phyloP scores from a whole-genome alignment of 2,888 invertebrate genomes.

The Charanyca ferruginea region DNA sequence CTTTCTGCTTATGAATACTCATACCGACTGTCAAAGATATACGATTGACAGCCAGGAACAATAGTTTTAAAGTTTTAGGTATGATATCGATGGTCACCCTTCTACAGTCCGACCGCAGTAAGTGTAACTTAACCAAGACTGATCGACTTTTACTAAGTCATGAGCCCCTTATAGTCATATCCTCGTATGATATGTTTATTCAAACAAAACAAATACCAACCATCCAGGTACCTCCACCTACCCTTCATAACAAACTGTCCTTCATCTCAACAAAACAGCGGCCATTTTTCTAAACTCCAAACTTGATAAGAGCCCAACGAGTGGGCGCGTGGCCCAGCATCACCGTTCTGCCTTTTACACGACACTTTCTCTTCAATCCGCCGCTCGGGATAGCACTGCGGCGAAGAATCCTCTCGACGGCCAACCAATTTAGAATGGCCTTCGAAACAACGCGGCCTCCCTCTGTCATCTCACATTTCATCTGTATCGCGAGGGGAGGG shows the following conservation, averaged over 20 bases:
- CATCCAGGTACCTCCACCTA: not conserved
- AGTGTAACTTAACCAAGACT: too few species aligned
- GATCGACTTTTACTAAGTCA: too few species aligned
- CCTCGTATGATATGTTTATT: not conserved
- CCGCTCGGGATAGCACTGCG: slow-evolving; percentile 62
- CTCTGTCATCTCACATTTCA: slow-evolving; percentile 35
- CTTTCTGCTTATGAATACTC: too few species aligned
- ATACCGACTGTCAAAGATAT: too few species aligned
- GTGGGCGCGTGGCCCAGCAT: slow-evolving; percentile 45
- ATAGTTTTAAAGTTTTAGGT: too few species aligned
- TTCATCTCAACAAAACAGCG: slow-evolving; percentile 47
- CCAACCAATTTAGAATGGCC: slow-evolving; percentile 64
- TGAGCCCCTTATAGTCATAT: too few species aligned
- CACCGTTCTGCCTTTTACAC: slow-evolving; percentile 63
- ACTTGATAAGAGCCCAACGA: slow-evolving; percentile 51
- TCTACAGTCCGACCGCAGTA: too few species aligned
- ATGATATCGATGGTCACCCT: too few species aligned
- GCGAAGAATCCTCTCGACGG: slow-evolving; percentile 62
- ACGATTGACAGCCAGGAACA: too few species aligned
- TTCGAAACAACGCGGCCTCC: slow-evolving; percentile 50
- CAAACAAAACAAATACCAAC: not conserved
- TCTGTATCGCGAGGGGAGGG: slow-evolving; percentile 37
- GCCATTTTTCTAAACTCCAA: slow-evolving; percentile 62
- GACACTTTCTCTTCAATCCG: slow-evolving; percentile 64
- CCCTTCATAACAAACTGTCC: slow-evolving; percentile 37